Percentiles rank a stretch among this genome's conserved stretches.
phyloP scores from a whole-genome alignment of 2,888 invertebrate genomes.

The Hartigia nigra region DNA sequence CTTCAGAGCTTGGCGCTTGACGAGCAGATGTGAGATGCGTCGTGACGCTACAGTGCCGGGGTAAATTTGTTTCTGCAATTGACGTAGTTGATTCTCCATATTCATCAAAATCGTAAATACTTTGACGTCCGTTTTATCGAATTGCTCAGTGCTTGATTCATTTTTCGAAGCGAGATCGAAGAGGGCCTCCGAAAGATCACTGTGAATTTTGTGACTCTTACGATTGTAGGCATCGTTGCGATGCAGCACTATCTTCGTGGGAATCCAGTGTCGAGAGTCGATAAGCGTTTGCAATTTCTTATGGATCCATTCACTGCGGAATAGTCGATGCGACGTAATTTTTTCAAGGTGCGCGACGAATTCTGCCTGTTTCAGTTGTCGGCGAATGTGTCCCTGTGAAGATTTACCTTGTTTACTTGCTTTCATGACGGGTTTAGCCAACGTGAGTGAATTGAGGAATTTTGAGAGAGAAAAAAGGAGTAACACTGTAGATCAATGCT shows the following conservation, averaged over 20 bases:
- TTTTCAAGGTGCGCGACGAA: slow-evolving; percentile 56
- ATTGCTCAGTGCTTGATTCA: background rate
- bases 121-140: slow-evolving; percentile 15
- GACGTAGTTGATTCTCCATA: slow-evolving; percentile 31
- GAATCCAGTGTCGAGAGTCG: slow-evolving; percentile 32
- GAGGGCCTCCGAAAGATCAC: slow-evolving; percentile 35
- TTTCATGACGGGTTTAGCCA: background rate
- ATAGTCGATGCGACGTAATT: slow-evolving; percentile 42
- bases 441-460: background rate
- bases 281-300: slow-evolving; percentile 27
- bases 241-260: slow-evolving; percentile 36
- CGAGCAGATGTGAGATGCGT: background rate
- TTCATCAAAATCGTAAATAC: slow-evolving; percentile 22
- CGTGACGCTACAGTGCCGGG: background rate
- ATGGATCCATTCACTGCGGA: slow-evolving; percentile 38
- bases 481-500: background rate
- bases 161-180: slow-evolving; percentile 34
- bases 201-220: slow-evolving; percentile 28
- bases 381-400: slow-evolving; percentile 45
- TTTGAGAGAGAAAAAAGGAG: background rate
- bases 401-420: background rate
- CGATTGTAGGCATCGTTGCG: slow-evolving; percentile 30
- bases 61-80: slow-evolving; percentile 14
- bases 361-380: slow-evolving; percentile 54
- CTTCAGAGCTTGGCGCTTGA: background rate